Evolutionary conservation across 2,113 vertebrate genomes (phyloP), one percentile per base, ranked within the genome.

Genomic region (Calyptomena viridis): DNA sequence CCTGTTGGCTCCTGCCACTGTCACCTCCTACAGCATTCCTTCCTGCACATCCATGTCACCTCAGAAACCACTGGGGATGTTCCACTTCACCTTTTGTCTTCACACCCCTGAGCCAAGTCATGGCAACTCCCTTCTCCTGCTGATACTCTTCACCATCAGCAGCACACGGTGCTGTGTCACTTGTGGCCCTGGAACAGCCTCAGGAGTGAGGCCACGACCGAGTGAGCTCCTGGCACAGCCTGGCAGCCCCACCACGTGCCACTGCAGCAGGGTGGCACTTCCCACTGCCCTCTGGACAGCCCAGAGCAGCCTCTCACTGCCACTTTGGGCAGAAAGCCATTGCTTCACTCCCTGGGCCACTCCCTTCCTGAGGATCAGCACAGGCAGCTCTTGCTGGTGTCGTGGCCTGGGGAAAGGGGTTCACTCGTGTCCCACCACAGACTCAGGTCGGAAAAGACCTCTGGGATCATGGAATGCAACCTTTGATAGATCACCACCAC

Each of bases 151-250:
- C 42, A 27, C 3, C 28, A 7, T 8, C 11, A 55, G 62, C 62
- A 47, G 0, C 0, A 40, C 25, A 11, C 1, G 0, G 53, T 50
- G 44, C 66, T 42, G 5, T 2, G 4, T 47, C 49, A 86, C 60
- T 21, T 46, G 20, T 17, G 31, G 31, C 13, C 27, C 49, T 53
- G 0, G 2, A 30, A 3, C 0, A 1, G 25, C 12, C 42, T 86
- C 33, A 21, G 33, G 25, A 73, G 17, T 7, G 16, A 14, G 0
- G 1, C 16, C 37, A 58, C 12, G 12, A 8, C 33, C 16, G 37
- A 35, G 44, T 0, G 7, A 53, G 49, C 1, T 71, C 33, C 67
- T 14, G 33, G 27, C 1, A 2, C 42, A 50, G 44, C 59, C 1
- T 22, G 25, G 66, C 37, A 84, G 44, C 17, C 37, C 27, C 64